Evolutionary conservation across 2,113 vertebrate species (phyloP), one percentile per base, ranked within the genome.

Genomic region (Calyptomena viridis): DNA sequence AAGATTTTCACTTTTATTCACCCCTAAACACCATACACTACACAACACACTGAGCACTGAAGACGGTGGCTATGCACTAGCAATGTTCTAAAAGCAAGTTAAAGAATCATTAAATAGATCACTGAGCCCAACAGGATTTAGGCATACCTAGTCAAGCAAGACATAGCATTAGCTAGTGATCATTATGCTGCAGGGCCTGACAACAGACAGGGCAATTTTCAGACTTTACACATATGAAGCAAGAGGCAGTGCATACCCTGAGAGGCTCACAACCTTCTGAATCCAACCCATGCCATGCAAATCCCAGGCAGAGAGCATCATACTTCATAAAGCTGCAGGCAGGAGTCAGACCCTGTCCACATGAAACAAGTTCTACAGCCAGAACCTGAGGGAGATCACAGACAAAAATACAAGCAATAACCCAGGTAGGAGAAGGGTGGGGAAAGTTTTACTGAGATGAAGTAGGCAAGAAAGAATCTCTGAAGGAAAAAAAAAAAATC

Each of bases 401-500:
- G 62, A 58, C 77, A 62, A 12, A 52, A 89, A 72, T 4, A 24
- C 73, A 78, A 62, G 53, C 83, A 84, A 15, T 14, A 9, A 4
- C 49, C 39, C 27, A 11, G 17, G 21, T 2, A 68, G 7, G 37
- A 53, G 60, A 39, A 79, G 60, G 85, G 73, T 58, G 86, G 79
- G 88, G 85, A 92, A 71, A 68, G 37, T 24, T 68, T 35, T 46
- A 6, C 46, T 14, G 52, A 60, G 85, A 49, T 88, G 82, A 96
- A 92, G 72, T 75, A 96, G 83, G 68, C 71, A 75, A 23, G 33
- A 94, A 96, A 71, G 88, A 95, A 94, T 88, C 93, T 92, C 80
- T 62, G 73, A 52, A 66, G 16, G 0, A 96, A 66, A 74, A 7
- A 63, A 31, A 69, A 21, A 33, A 56, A 21, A 17, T 9, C 9